Base-by-base conservation (phyloP, 2,113 vertebrate species). In the Ammospiza caudacuta region DNA sequence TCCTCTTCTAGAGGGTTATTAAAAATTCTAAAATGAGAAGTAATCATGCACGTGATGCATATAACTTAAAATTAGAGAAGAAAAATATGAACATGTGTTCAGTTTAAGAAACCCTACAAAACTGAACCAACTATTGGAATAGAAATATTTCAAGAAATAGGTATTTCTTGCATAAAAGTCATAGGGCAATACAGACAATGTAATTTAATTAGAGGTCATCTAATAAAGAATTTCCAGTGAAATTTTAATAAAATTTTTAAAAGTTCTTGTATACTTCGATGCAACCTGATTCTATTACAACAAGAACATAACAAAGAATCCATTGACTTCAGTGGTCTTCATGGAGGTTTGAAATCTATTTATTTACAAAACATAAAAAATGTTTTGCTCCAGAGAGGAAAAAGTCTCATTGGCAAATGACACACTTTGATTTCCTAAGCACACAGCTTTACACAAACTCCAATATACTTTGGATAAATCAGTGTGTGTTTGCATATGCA, bases 371-470 rank as follows among this genome's bases (percentile, higher is more conserved):
- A 79, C 21, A 25, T 54, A 78, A 77, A 70, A 74, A 24, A 22
- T 46, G 15, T n/a, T 82, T 31, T 87, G 35, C 52, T 77, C 43
- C 64, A 83, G 51, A 91, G 59, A 83, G 89, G 12, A 63, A 70
- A 68, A 58, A 8, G 13, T 31, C 72, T 74, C 55, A 31, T 3
- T 83, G 49, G 49, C 15, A n/a, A 94, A 91, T 83, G 47, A 80
- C 55, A 83, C 33, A 59, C 58, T 89, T 91, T 25, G 58, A 87
- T 69, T 94, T 88, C 77, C 47, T 76, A 67, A 83, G 72, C 70
- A 85, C 73, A 81, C 86, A 64, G 63, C 82, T 93, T 88, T 57
- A 88, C 63, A 88, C 63, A 95, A 94, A 93, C 58, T 93, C 14
- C 83, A 93, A 82, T 31, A 92, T 17, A 92, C 69, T 81, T 62